Conservation (phyloP, 2,888 invertebrate species). For the Gastrophysa polygoni region DNA sequence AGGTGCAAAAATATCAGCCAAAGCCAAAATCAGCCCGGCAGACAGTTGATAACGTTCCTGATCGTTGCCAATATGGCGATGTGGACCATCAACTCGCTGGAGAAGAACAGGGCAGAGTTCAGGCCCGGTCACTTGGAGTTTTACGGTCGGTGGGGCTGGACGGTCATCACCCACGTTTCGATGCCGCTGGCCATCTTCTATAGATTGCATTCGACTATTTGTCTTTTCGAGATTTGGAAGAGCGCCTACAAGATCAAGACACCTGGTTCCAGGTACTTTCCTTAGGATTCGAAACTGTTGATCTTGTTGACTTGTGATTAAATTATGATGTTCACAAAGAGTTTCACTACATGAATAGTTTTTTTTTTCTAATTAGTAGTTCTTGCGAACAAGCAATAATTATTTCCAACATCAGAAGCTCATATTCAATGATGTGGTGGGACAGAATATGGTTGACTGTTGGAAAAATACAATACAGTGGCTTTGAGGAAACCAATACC, state of each 20-base stretch:
- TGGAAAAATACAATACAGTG: too few relatives aligned
- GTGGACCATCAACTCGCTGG: slow-evolving; percentile 85
- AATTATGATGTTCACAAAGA: too few relatives aligned
- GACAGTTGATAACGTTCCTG: slow-evolving; percentile 85
- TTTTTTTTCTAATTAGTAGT: too few relatives aligned
- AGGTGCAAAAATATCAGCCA: slow-evolving; percentile 75
- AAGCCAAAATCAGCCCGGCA: slow-evolving; percentile 77
- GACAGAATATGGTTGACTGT: too few relatives aligned
- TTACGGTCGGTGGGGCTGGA: slow-evolving; percentile 90
- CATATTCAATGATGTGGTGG: too few relatives aligned
- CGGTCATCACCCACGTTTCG: slow-evolving; percentile 86
- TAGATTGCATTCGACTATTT: slow-evolving; percentile 89
- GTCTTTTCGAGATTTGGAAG: slow-evolving; percentile 92
- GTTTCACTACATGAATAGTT: too few relatives aligned
- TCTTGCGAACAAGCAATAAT: too few relatives aligned
- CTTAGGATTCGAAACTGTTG: neutral
- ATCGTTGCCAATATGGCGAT: slow-evolving; percentile 81
- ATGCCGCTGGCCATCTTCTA: slow-evolving; percentile 91
- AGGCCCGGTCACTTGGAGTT: slow-evolving; percentile 81
- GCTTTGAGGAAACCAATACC: too few relatives aligned
- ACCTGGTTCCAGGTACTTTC: slow-evolving; percentile 7
- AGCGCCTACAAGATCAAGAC: slow-evolving; percentile 78
- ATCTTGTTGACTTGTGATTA: too few relatives aligned
- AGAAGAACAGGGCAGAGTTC: slow-evolving; percentile 83
- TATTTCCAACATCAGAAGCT: too few relatives aligned